Evolutionary conservation across 2,888 invertebrate species (phyloP), one percentile per base, ranked within the genome.

Genomic region (Xiphydria camelus): DNA sequence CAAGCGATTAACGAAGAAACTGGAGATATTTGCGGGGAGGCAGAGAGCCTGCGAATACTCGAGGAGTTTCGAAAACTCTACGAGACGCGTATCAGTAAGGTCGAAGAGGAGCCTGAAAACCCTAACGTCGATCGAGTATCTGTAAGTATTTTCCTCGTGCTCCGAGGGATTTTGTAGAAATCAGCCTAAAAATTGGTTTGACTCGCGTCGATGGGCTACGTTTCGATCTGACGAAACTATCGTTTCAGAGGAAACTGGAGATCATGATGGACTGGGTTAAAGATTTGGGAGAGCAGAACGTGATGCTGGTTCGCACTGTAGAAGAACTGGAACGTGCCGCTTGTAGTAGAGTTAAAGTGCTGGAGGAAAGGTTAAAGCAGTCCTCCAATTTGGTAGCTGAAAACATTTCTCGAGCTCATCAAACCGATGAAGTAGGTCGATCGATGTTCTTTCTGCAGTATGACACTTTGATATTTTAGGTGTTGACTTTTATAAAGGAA

Each of bases 261-360:
- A 79, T 85, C 46, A 80, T 86, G 55, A 76, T 79, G 49, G 79
- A 83, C 41, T 87, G 87, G 86, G 83, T 88, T 51, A 73, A 78
- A 35, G 86, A 87, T 73, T 76, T 87, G 61, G 80, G 79, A 26
- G 84, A 82, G 19, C 88, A 88, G 76, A 88, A 88, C 73, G 76
- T 80, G 32, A 79, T 86, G 76, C 76, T 89, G 57, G 83, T 83
- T 38, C 79, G 79, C 42, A 83, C 84, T 2, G 83, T 88, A 1
- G 82, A 84, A 64, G 85, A 87, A 59, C 67, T 88, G 59, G 88
- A 88, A 71, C 68, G 76, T 17, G 86, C 87, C 59, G 84, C 86
- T 35, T 81, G 82, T 14, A 73, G 78, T 37, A 78, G 83, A 55
- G 80, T 87, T 15, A 71, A 78, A 50, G 62, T 80, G 45, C 66